Evolutionary conservation across 2,797 vertebrate species (phyloP), one percentile per base, ranked within the genome.

Genomic region (Chelonia mydas): DNA sequence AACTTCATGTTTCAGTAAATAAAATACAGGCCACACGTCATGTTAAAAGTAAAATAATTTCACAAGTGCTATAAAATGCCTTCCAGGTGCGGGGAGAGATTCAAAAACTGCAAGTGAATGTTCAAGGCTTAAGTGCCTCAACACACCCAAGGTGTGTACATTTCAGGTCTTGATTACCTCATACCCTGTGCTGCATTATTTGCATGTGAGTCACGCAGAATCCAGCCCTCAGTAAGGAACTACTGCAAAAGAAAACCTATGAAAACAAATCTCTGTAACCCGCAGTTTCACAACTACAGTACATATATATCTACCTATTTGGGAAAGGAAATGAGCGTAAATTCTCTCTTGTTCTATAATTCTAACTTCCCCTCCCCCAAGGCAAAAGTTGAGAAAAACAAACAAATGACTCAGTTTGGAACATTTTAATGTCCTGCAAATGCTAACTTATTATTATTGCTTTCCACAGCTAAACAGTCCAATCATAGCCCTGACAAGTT

Each of bases 71-170:
- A 91, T 95, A 91, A 81, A 91, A 83, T 54, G 59, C 59, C 84
- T 37, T 50, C 3, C n/a, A 92, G 96, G 95, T 82, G 94, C 94
- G 93, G 91, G 55, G 65, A 88, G 80, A 82, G 45, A 72, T 41
- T 72, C 6, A 41, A 72, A 83, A 93, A 74, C 11, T 57, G 31
- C 3, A 77, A 77, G 27, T 77, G 45, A 77, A 3, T 89, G 84
- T 90, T 95, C 88, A 31, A 87, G 74, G 25, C 0, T 68, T 81
- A 93, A 97, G 94, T 90, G 86, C 77, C 92, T 85, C 54, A 78
- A 93, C 95, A 97, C 96, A 90, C 96, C 96, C 96, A 94, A 92
- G 95, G 94, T 83, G 94, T 94, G 95, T 59, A 85, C 77, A 2
- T 72, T 17, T 61, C 82, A 25, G 87, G 89, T 47, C 25, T 77